These are phyloP conservation scores for Willisornis vidua DNA, from an alignment of 2,113 vertebrate genomes.

Conservation along the genomic window DNA sequence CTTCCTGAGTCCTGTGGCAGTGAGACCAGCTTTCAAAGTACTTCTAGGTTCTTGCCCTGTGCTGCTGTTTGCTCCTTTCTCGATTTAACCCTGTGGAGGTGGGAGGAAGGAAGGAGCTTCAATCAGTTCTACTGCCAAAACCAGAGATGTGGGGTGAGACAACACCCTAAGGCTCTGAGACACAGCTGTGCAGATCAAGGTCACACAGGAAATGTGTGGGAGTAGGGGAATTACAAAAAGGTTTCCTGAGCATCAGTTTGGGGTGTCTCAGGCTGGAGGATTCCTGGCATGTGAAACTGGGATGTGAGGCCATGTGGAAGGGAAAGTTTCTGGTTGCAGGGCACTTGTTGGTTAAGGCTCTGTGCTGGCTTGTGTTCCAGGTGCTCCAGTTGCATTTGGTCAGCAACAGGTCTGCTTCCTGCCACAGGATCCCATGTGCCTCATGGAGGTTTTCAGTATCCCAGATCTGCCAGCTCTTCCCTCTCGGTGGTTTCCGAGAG, in stretches of 20 bases:
- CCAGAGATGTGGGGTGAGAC: neutral
- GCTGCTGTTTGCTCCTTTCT: neutral
- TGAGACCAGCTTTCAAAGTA: neutral
- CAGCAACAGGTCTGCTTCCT: neutral
- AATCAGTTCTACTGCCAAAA: neutral
- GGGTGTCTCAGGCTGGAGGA: neutral
- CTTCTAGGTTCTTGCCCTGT: neutral
- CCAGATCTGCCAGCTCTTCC: neutral
- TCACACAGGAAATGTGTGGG: neutral
- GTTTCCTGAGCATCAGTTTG: neutral
- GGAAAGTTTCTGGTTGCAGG: neutral
- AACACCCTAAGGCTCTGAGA: neutral
- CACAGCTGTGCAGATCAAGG: neutral
- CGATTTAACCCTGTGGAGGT: neutral
- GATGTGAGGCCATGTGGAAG: neutral
- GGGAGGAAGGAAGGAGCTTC: constrained; percentile 3
- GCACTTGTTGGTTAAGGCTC: neutral
- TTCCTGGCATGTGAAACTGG: neutral
- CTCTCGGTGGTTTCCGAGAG: accelerated
- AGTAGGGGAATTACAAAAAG: neutral
- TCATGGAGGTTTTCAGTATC: neutral
- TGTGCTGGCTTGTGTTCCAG: neutral
- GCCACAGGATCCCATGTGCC: neutral
- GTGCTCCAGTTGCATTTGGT: neutral
- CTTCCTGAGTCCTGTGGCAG: neutral